Percentiles rank a stretch among this genome's conserved stretches.
phyloP scores from a whole-genome alignment of 2,113 vertebrate genomes.

The Halichoeres trimaculatus region DNA sequence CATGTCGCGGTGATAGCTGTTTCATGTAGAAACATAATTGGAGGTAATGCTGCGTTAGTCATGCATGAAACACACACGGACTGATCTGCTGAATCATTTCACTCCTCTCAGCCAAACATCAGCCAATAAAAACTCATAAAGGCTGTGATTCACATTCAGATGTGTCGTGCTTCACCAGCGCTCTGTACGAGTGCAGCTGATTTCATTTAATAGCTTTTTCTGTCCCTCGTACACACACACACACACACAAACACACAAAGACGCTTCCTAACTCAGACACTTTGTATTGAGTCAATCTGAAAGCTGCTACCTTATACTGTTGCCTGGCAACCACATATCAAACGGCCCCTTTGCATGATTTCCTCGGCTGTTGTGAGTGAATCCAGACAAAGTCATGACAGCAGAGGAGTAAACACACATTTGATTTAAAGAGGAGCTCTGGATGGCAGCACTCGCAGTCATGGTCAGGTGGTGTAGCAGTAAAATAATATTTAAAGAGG shows the following conservation, averaged over 20 bases:
- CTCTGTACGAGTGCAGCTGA: conserved; percentile 38
- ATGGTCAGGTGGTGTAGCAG: background rate
- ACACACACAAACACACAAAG: conserved; percentile 38
- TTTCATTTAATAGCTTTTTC: conserved; percentile 60
- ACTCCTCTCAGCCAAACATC: background rate
- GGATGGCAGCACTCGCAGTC: conserved; percentile 10
- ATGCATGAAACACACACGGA: conserved; percentile 25
- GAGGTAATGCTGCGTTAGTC: conserved; percentile 35
- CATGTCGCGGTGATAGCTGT: conserved; percentile 1
- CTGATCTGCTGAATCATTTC: conserved; percentile 27
- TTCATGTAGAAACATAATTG: conserved; percentile 43
- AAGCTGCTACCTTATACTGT: conserved; percentile 71
- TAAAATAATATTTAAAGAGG: conserved; percentile 1
- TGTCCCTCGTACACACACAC: conserved; percentile 35
- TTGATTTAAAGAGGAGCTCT: conserved; percentile 30
- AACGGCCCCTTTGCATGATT: conserved; percentile 64
- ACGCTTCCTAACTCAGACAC: conserved; percentile 49
- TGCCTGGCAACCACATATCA: conserved; percentile 81
- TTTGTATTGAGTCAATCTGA: conserved; percentile 72
- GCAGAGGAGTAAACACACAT: conserved; percentile 30
- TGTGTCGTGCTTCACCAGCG: conserved; percentile 22
- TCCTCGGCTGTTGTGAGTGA: conserved; percentile 37
- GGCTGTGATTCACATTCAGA: conserved; percentile 35
- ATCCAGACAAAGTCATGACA: conserved; percentile 59
- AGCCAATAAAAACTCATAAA: conserved; percentile 37